Conservation (phyloP, 1,140 invertebrate species). For the Anastrepha obliqua region DNA sequence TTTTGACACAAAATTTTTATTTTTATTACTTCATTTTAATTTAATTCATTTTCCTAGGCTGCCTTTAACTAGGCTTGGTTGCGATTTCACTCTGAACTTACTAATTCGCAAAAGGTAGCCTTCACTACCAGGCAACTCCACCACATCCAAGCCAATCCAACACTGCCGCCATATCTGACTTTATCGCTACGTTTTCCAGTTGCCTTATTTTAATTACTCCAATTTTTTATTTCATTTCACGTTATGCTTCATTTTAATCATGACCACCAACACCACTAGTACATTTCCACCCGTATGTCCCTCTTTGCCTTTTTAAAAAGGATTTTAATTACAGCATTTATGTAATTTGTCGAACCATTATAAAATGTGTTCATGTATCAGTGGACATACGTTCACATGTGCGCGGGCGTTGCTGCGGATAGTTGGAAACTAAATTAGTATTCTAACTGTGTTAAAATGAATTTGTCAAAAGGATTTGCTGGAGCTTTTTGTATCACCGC, state of each 20-base stretch:
- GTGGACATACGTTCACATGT: neutral
- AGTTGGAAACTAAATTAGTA: slow-evolving; percentile 6
- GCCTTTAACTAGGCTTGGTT: too few species aligned
- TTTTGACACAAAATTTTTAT: too few species aligned
- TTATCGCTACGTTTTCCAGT: slow-evolving; percentile 1
- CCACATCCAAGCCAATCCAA: neutral
- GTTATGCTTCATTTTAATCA: slow-evolving; percentile 31
- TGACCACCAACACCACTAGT: neutral
- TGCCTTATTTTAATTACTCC: slow-evolving; percentile 37
- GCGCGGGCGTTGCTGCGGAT: neutral
- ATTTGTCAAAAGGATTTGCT: neutral
- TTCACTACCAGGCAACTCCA: neutral
- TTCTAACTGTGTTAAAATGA: slow-evolving; percentile 25
- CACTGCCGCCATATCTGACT: neutral
- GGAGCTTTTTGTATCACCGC: neutral
- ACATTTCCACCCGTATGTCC: neutral
- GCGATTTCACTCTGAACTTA: too few species aligned
- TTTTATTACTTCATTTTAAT: too few species aligned
- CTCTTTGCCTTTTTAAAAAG: slow-evolving; percentile 17
- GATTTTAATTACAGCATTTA: slow-evolving; percentile 46
- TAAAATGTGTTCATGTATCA: neutral
- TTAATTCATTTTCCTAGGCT: too few species aligned
- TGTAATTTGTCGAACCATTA: slow-evolving; percentile 40
- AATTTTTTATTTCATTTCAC: slow-evolving; percentile 39
- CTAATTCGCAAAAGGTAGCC: too few species aligned